Percentiles rank a stretch among this genome's conserved stretches.
These are phyloP conservation scores for Empis livida DNA, from an alignment of 2,888 invertebrate genomes.

Conservation along the genomic window DNA sequence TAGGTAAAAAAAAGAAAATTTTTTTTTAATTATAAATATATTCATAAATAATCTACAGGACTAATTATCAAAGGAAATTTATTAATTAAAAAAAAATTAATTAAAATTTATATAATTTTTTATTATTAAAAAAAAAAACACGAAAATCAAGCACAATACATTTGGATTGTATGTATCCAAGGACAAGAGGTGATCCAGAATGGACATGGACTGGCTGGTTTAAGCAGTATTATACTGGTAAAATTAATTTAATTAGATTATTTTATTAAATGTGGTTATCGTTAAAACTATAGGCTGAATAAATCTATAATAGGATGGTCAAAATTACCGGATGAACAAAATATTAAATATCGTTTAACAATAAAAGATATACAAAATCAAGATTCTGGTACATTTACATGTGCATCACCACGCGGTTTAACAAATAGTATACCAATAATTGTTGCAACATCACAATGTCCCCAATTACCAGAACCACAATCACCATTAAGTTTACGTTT, in stretches of 20 bases:
- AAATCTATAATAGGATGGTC: conserved; percentile 30
- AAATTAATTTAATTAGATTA: conserved; percentile 12
- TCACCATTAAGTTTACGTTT: conserved; percentile 54
- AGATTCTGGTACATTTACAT: conserved; percentile 74
- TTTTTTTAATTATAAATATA: too few relatives aligned
- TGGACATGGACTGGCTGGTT: conserved; percentile 80
- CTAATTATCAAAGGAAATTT: too few relatives aligned
- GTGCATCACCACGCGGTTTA: conserved; percentile 66
- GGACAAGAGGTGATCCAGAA: conserved; percentile 65
- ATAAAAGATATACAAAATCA: conserved; percentile 71
- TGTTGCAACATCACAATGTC: conserved; percentile 60
- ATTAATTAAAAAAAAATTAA: too few relatives aligned
- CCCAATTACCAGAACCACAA: conserved; percentile 45
- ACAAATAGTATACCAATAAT: conserved; percentile 41
- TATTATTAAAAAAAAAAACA: conserved; percentile 19
- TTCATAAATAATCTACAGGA: too few relatives aligned
- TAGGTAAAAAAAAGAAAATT: too few relatives aligned
- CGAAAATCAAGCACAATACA: conserved; percentile 48
- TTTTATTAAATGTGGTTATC: neutral
- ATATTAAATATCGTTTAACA: conserved; percentile 68
- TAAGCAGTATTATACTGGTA: conserved; percentile 67
- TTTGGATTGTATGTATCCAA: conserved; percentile 67
- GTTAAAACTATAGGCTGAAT: neutral
- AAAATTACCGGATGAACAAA: conserved; percentile 45
- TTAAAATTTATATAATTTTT: too few relatives aligned